Percentiles rank a stretch among this genome's conserved stretches.
phyloP scores from a whole-genome alignment of 1,140 invertebrate species.

The Harlomillsia oculata region DNA sequence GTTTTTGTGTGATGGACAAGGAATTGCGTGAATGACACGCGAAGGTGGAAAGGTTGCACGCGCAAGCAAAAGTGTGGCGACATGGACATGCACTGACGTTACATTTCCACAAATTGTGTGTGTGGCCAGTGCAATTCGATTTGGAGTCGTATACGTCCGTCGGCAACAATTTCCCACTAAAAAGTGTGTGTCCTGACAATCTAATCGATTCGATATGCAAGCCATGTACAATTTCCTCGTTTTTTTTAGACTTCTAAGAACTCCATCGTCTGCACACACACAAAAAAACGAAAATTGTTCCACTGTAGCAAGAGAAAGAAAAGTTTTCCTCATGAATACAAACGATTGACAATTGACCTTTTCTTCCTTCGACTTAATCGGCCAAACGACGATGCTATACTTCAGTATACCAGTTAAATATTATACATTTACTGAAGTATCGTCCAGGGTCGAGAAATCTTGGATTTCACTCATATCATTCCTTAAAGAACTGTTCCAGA shows the following conservation, averaged over 20 bases:
- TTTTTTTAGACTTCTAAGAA: neutral
- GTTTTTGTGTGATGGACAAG: too few species aligned
- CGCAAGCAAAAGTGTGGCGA: too few species aligned
- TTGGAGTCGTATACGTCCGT: neutral
- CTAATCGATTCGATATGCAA: slow-evolving; percentile 19
- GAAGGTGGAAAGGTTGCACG: too few species aligned
- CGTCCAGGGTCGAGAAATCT: neutral
- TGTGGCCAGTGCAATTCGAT: too few species aligned
- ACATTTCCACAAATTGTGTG: too few species aligned
- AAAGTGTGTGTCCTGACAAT: slow-evolving; percentile 8
- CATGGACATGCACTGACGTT: too few species aligned
- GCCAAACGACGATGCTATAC: neutral
- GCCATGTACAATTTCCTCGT: slow-evolving; percentile 3
- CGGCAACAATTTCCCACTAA: neutral
- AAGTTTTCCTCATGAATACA: slow-evolving; percentile 31
- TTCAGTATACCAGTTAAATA: too few species aligned
- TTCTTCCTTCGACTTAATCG: slow-evolving; percentile 2
- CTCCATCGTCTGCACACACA: neutral
- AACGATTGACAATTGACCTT: slow-evolving; percentile 32
- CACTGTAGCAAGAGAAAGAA: neutral
- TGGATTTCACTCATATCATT: neutral
- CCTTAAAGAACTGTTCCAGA: neutral
- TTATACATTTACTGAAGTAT: too few species aligned
- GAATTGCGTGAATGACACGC: too few species aligned
- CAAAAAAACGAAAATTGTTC: neutral